Evolutionary conservation across 2,888 invertebrate species (phyloP), one percentile per base, ranked within the genome.

Genomic region (Torymus tubicola): DNA sequence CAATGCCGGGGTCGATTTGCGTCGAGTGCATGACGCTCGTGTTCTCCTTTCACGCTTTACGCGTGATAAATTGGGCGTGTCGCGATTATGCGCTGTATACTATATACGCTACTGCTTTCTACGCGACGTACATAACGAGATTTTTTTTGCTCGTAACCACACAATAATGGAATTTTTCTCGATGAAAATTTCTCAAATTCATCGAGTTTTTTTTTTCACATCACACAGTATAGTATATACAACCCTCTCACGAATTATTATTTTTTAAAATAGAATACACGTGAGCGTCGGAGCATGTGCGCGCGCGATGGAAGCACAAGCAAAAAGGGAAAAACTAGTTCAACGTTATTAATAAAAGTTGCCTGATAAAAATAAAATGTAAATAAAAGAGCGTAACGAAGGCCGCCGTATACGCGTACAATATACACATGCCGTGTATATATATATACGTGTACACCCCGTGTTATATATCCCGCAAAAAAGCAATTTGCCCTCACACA

Each of bases 321-420:
- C 60, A 76, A 21, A 58, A 72, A 72, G 58, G 53, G 42, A 42
- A 21, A 72, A 81, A 68, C 68, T 68, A 77, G 76, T 61, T 63
- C 71, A 77, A 11, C 61, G 58, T 64, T 70, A 80, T 77, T 77
- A 65, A 78, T 78, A 78, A 71, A 64, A 64, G 71, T 13, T 16
- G 52, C 16, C 42, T 67, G 85, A 84, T 75, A 85, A 84, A 84
- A 85, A 82, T 64, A 81, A 74, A 84, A 70, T 18, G 72, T 55
- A 69, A 78, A 77, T 74, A 65, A 65, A 74, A 24, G 74, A 55
- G 24, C 11, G 78, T 81, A 83, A 80, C 80, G 81, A 81, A 67
- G 71, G 57, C 31, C 63, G 72, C 42, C 42, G 5, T 42, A 42
- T n/a, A n/a, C n/a, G n/a, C n/a, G n/a, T n/a, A n/a, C n/a, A n/a